Conservation (phyloP, 2,113 vertebrate genomes). For the Hystrix cristata region DNA sequence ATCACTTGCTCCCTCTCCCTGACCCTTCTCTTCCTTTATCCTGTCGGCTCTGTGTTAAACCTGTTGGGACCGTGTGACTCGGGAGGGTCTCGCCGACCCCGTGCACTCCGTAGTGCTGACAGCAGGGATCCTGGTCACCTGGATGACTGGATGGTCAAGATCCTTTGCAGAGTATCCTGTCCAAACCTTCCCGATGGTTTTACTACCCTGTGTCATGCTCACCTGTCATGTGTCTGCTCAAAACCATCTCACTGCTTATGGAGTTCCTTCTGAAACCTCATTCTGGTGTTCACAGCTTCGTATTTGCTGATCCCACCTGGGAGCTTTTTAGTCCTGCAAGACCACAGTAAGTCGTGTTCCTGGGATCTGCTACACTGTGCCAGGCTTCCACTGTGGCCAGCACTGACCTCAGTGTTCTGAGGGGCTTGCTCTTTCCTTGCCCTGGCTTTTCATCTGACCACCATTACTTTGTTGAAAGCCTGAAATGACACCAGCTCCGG, state of each 20-base stretch:
- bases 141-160: neutral
- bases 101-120: no score
- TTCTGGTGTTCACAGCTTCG: neutral
- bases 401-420: neutral
- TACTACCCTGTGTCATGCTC: neutral
- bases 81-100: neutral
- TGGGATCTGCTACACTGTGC: neutral
- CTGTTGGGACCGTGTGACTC: neutral
- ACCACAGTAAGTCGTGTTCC: no score
- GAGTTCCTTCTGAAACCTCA: neutral
- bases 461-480: neutral
- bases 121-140: neutral
- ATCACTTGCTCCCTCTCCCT: neutral
- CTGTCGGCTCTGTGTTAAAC: neutral
- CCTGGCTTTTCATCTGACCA: neutral
- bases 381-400: neutral
- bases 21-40: neutral
- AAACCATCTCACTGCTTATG: neutral
- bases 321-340: neutral
- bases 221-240: neutral
- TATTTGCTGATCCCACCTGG: neutral
- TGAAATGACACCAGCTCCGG: neutral
- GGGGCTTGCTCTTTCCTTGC: no score
- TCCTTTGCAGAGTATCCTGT: neutral
- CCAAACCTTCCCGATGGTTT: neutral